Conservation (phyloP, 2,797 vertebrate genomes). For the Myotis planiceps region DNA sequence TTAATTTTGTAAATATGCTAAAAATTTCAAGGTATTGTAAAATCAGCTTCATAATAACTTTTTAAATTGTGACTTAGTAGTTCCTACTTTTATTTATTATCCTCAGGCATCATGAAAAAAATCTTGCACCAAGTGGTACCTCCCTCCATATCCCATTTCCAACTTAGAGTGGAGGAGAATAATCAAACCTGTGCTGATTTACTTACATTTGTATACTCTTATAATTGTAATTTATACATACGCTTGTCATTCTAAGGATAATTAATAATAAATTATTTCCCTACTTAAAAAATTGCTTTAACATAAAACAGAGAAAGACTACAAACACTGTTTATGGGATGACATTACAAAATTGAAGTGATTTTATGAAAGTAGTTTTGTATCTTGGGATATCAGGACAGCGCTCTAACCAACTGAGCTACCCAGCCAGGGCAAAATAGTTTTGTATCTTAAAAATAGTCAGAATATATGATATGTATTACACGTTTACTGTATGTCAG, state of each 20-base stretch:
- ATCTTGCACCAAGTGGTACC: neutral
- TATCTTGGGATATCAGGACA: neutral
- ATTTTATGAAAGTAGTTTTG: conserved; percentile 11
- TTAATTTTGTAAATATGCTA: neutral
- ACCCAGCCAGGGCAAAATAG: neutral
- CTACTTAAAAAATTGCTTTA: neutral
- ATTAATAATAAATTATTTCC: neutral
- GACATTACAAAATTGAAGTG: neutral
- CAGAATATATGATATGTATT: neutral
- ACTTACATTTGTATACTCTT: neutral
- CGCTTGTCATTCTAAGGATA: neutral
- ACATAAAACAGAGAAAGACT: neutral
- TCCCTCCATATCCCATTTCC: neutral
- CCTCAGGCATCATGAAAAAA: neutral
- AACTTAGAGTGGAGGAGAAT: neutral
- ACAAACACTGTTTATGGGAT: neutral
- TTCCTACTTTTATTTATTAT: neutral
- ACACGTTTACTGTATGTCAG: neutral
- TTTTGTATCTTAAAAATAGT: conserved; percentile 5
- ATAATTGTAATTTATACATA: neutral
- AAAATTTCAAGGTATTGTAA: conserved; percentile 1
- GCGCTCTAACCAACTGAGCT: no score
- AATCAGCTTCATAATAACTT: neutral
- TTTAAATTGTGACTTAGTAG: neutral
- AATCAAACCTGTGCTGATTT: neutral